phyloP scores from a whole-genome alignment of 2,797 vertebrate genomes.

The Threskiornis aethiopicus region DNA sequence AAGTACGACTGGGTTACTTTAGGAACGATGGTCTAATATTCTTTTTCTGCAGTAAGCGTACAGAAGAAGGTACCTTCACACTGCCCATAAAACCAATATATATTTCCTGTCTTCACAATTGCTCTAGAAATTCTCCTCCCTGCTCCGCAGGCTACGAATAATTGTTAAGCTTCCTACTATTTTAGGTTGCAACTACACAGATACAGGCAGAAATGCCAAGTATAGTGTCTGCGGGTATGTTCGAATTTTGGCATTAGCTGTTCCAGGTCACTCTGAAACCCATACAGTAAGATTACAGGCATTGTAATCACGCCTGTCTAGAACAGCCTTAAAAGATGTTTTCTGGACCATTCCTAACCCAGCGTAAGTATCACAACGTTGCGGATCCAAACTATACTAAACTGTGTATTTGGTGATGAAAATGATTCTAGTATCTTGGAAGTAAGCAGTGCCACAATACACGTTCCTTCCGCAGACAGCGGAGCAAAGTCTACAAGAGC shows the following conservation, averaged over 20 bases:
- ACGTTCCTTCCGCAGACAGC: neutral
- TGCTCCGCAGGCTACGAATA: neutral
- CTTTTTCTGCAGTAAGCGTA: neutral
- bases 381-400: neutral
- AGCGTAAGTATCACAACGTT: neutral
- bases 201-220: neutral
- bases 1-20: neutral
- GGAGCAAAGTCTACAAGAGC: neutral
- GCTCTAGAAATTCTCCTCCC: neutral
- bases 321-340: neutral
- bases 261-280: neutral
- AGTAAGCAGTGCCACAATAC: neutral
- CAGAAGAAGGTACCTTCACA: neutral
- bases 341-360: neutral
- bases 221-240: neutral
- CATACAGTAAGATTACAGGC: neutral
- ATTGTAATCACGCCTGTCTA: rapidly evolving
- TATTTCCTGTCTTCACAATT: neutral
- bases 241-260: rapidly evolving
- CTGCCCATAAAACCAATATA: neutral
- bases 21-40: neutral
- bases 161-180: neutral
- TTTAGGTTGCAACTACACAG: neutral
- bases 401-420: neutral
- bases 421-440: rapidly evolving